Percentiles rank a stretch among this genome's conserved stretches.
Conservation (phyloP, 2,888 invertebrate species). For the Melieria picta region DNA sequence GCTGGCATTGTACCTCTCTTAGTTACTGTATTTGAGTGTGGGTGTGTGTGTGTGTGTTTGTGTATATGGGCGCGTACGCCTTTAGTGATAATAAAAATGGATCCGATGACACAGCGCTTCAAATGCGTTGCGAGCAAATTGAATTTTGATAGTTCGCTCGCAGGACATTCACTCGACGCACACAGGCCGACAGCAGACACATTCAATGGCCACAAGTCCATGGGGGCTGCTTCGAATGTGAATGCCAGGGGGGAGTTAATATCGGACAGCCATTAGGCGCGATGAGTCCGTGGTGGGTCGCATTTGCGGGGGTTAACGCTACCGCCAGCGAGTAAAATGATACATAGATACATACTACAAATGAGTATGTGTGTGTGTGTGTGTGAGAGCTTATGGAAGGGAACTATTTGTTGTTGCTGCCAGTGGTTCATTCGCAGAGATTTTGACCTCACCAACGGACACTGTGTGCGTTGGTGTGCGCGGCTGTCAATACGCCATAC, state of each 20-base stretch:
- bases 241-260: no score
- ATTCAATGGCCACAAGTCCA: background rate
- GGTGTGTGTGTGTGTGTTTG: no score
- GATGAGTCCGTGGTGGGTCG: no score
- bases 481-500: background rate
- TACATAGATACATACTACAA: background rate
- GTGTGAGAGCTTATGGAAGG: background rate
- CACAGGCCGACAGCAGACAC: background rate
- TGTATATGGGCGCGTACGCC: no score
- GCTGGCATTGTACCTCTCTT: no score
- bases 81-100: background rate
- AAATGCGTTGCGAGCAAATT: slow-evolving; percentile 20
- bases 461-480: background rate
- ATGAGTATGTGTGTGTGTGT: slow-evolving; percentile 4
- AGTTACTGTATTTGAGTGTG: no score
- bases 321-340: background rate
- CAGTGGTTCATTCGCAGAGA: no score
- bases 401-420: no score
- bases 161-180: background rate
- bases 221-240: no score
- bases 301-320: background rate
- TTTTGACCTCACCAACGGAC: no score
- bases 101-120: background rate
- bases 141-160: slow-evolving; percentile 23
- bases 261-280: no score